Conservation (phyloP, 2,888 invertebrate genomes). For the Philereme vetulata region DNA sequence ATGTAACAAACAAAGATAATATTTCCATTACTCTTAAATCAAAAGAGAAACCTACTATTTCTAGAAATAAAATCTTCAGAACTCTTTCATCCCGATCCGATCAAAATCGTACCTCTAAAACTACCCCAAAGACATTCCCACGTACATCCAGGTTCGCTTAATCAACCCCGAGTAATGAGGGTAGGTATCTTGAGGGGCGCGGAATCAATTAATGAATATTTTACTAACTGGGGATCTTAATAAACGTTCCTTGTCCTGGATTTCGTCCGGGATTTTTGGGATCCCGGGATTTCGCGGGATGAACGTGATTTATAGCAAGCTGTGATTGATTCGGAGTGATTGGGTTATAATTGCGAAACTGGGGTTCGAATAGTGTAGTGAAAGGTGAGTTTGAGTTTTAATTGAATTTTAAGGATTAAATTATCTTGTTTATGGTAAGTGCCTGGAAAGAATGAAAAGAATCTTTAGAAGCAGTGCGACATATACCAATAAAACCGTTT, state of each 20-base stretch:
- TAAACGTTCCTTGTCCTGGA: slow-evolving; percentile 76
- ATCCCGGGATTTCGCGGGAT: slow-evolving; percentile 55
- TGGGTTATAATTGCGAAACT: slow-evolving; percentile 54
- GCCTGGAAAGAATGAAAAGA: no score
- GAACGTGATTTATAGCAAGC: slow-evolving; percentile 63
- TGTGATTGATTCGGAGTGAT: slow-evolving; percentile 69
- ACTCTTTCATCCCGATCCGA: slow-evolving; percentile 7
- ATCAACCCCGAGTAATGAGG: slow-evolving; percentile 80
- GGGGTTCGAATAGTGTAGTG: not conserved
- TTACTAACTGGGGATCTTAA: slow-evolving; percentile 73
- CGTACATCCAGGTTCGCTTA: slow-evolving; percentile 74
- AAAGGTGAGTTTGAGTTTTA: no score
- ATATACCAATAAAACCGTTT: no score
- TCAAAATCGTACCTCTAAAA: slow-evolving; percentile 42
- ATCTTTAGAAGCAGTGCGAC: no score
- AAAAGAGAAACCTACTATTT: no score
- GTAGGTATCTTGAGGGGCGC: slow-evolving; percentile 70
- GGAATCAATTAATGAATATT: slow-evolving; percentile 83
- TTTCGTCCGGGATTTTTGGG: slow-evolving; percentile 77
- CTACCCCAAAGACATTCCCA: slow-evolving; percentile 50
- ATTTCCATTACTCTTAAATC: no score
- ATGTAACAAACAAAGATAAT: no score
- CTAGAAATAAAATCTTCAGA: not conserved
- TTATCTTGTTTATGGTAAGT: no score
- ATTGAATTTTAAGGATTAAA: no score